These are phyloP conservation scores for Holacanthus passer DNA, from an alignment of 2,113 vertebrate species.

Conservation along the genomic window DNA sequence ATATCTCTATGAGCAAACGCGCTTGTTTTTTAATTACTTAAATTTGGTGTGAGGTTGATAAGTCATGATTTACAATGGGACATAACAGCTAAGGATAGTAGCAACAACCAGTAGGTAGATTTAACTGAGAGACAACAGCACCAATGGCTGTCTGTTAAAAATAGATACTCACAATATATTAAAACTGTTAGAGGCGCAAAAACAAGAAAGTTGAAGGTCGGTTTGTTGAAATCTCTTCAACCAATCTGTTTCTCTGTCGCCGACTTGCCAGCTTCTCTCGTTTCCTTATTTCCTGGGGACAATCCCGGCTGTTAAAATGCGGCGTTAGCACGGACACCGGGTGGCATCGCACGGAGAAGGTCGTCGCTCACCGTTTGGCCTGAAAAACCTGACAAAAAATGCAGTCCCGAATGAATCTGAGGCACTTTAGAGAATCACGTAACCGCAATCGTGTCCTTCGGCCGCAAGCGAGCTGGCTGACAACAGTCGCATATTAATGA, in stretches of 20 bases:
- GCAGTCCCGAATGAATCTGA: background rate
- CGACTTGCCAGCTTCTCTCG: conserved; percentile 4
- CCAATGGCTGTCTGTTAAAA: background rate
- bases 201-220: background rate
- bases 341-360: background rate
- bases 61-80: background rate
- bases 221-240: background rate
- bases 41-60: background rate
- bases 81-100: background rate
- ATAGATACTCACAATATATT: conserved; percentile 36
- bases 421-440: background rate
- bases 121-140: background rate
- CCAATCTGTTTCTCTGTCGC: background rate
- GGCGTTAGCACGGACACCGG: background rate
- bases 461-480: background rate
- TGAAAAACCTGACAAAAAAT: background rate
- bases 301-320: background rate
- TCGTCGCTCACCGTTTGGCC: background rate
- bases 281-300: background rate
- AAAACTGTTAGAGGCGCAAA: background rate
- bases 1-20: background rate
- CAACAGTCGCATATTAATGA: conserved; percentile 68
- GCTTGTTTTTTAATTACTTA: background rate
- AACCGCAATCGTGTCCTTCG: conserved; percentile 60
- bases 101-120: background rate